These are phyloP conservation scores for Philhelius pedissequus DNA, from an alignment of 2,888 invertebrate species.

Conservation along the genomic window DNA sequence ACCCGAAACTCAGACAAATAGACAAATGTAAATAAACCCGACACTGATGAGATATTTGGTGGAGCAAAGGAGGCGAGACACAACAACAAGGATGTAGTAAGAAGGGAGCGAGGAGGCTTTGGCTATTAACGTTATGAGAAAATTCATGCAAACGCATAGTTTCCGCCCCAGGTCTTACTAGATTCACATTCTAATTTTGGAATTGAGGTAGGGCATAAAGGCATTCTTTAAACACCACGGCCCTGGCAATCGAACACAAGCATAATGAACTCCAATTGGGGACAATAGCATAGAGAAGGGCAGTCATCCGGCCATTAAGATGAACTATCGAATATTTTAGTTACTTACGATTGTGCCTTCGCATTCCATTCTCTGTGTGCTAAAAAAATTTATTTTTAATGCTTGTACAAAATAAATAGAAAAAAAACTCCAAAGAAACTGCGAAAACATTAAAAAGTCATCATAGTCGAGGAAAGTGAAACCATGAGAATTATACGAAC, in stretches of 20 bases:
- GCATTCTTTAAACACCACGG: conserved; percentile 26
- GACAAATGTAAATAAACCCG: conserved; percentile 51
- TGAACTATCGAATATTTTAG: conserved; percentile 19
- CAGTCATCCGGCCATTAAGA: conserved; percentile 27
- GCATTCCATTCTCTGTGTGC: conserved; percentile 25
- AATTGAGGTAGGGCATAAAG: conserved; percentile 60
- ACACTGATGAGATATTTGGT: not conserved
- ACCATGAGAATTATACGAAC: conserved; percentile 4
- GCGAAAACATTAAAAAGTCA: conserved; percentile 13
- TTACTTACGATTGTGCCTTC: conserved; percentile 5
- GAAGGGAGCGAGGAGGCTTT: not conserved
- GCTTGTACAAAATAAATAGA: not conserved
- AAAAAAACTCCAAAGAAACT: not conserved
- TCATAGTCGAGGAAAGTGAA: conserved; percentile 48
- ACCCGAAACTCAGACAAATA: conserved; percentile 30
- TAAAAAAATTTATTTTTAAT: conserved; percentile 49
- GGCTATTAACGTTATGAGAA: not conserved
- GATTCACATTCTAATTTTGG: conserved; percentile 50
- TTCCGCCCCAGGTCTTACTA: not conserved
- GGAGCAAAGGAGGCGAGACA: not conserved
- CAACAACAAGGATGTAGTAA: not conserved
- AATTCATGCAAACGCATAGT: conserved; percentile 34
- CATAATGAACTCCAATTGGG: conserved; percentile 47
- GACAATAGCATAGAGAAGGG: conserved; percentile 42
- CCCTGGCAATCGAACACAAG: conserved; percentile 12